Evolutionary conservation across 2,888 invertebrate genomes (phyloP), one percentile per base, ranked within the genome.

Genomic region (Dyspetes luteomarginatus): DNA sequence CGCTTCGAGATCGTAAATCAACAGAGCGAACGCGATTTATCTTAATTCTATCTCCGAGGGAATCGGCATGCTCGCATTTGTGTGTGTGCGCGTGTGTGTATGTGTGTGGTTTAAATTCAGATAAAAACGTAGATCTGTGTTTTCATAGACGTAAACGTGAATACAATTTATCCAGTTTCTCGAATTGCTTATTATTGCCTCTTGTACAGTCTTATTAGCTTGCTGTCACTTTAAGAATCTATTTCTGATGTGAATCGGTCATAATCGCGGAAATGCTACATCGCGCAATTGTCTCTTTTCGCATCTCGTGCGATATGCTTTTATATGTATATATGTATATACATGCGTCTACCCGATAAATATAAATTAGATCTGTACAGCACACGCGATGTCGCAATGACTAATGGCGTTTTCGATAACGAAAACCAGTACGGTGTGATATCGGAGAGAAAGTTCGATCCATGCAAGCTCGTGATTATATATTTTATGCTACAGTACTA

Each of bases 11-110:
- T 84, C 86, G 85, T 87, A 86, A 88, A 88, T 88, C 88, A 88
- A 82, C 79, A 64, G 64, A 81, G 81, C 79, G 80, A 83, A 83
- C 83, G 81, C 85, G 84, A 88, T 87, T 87, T 87, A 88, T 88
- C 87, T 88, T 87, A 88, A 88, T 87, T 86, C 84, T 84, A 88
- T 86, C 85, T 84, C 78, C 78, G 78, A 84, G 84, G 75, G 72
- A 73, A 68, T 72, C 67, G 43, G 78, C 71, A 26, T 64, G 62
- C 58, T 43, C 36, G 24, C 12, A 9, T 64, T 52, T 19, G 48
- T 58, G 58, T 65, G 24, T 36, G 30, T 67, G 24, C 26, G 22
- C 24, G 24, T 41, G 22, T 64, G 48, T 62, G 48, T 48, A 7
- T 5, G 36, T 36, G 36, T 36, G 12, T 36, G 5, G 12, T 36